Base-by-base conservation (phyloP, 2,797 vertebrate species). In the Schizopygopsis pylzovi region DNA sequence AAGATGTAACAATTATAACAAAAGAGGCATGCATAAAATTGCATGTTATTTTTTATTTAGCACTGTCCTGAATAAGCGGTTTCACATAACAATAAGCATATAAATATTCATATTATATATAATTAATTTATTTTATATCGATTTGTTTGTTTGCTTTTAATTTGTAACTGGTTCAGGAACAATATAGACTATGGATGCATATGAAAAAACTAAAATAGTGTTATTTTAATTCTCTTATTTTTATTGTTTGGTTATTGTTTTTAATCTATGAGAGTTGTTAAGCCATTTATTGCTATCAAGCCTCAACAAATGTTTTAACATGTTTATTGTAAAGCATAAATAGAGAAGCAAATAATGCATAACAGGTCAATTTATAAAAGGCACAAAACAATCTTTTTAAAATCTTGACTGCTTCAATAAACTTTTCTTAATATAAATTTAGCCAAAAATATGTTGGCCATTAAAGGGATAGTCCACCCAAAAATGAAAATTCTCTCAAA, bases 21-120 rank as follows among this genome's bases (percentile, higher is more conserved):
- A 73, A 75, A 73, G 7, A 49, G 45, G 15, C 25, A 75, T 75
- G 11, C 72, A 75, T 52, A 52, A 75, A 52, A 33, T 75, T 75
- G 25, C 45, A 49, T 75, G 25, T 52, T 33, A 61, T 65, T 37
- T 39, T 37, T 54, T 20, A 75, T 54, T 33, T 20, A 20, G 39
- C 0, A 71, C 39, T 72, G 22, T 15, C 41, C 41, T 25, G 41
- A 45, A 72, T 25, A 45, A 72, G 28, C 10, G 13, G 45, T 20
- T 76, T 54, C 18, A 54, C 47, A 37, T 37, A 76, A 76, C 6
- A 37, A 18, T 20, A 37, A 54, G 20, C 49, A 54, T 49, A 4
- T 49, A 6, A 18, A 49, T 52, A 28, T 52, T 3, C 28, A 12
- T 20, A 52, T 52, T 75, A 11, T 75, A 3, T 52, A 20, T 52